These are phyloP conservation scores for Pachyseris speciosa DNA, from an alignment of 64 coral and sea anemone genomes.

Conservation along the genomic window DNA sequence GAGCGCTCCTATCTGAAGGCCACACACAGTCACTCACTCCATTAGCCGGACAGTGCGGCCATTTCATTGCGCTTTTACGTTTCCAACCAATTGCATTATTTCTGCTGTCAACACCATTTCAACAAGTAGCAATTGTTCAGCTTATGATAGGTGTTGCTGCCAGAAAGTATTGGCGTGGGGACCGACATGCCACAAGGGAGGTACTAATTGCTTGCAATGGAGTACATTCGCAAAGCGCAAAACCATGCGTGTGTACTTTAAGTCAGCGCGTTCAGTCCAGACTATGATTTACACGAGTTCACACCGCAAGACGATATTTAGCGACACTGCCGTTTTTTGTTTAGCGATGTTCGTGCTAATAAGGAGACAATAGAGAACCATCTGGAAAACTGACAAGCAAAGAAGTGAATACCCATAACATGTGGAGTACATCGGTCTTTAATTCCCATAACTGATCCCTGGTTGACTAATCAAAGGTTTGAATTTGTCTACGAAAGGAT, in stretches of 20 bases:
- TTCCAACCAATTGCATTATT: constrained; percentile 85
- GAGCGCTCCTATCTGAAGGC: constrained; percentile 45
- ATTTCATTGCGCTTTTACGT: constrained; percentile 76
- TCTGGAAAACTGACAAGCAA: constrained; percentile 24
- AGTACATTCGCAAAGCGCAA: constrained; percentile 56
- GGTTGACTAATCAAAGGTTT: neutral
- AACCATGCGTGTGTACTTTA: constrained; percentile 47
- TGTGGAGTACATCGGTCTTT: constrained; percentile 23
- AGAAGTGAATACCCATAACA: constrained; percentile 38
- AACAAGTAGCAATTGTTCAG: constrained; percentile 74
- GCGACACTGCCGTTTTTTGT: neutral
- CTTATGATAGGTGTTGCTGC: constrained; percentile 59
- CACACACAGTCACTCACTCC: constrained; percentile 82
- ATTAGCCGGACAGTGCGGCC: constrained; percentile 69
- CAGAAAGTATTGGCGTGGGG: constrained; percentile 59
- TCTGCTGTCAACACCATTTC: constrained; percentile 98
- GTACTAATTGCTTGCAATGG: constrained; percentile 86
- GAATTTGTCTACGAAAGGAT: neutral
- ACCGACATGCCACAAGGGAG: constrained; percentile 72
- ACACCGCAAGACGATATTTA: constrained; percentile 1
- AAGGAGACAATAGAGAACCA: constrained; percentile 43
- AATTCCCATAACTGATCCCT: neutral
- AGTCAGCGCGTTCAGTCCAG: neutral
- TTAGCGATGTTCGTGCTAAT: neutral
- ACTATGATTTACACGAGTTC: constrained; percentile 21